A percentile compares a stretch with the other conserved stretches of the same genome.
Evolutionary conservation across 1,140 invertebrate species (phyloP).

Genomic region (Drosophila auraria): DNA sequence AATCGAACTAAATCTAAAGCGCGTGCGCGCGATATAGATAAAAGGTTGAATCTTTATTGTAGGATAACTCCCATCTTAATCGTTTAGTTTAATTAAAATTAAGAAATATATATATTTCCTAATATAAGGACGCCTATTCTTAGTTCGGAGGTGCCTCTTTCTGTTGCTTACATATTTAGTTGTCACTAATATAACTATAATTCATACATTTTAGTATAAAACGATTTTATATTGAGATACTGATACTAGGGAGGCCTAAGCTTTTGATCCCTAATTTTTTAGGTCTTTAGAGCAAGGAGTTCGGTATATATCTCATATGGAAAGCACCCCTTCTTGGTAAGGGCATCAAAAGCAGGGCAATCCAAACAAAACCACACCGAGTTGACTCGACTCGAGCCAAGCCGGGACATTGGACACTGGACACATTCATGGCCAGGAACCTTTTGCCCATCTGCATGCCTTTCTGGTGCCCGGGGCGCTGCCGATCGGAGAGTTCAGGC

Average conservation of each 20-base stretch:
- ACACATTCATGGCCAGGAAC: constrained; percentile 62
- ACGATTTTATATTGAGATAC: not conserved
- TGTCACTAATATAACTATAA: too few species aligned
- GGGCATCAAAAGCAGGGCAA: constrained; percentile 27
- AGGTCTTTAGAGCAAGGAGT: too few species aligned
- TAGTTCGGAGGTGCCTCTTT: too few species aligned
- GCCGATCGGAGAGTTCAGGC: constrained; percentile 57
- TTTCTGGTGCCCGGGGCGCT: constrained; percentile 72
- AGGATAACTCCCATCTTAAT: too few species aligned
- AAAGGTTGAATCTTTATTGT: too few species aligned
- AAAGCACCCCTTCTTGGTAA: constrained; percentile 1
- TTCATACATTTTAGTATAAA: not conserved
- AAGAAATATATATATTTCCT: too few species aligned
- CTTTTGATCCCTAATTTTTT: too few species aligned
- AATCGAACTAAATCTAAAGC: too few species aligned
- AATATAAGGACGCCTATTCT: too few species aligned
- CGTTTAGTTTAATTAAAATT: too few species aligned
- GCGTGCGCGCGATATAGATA: too few species aligned
- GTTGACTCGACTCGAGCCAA: constrained; percentile 53
- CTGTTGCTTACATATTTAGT: too few species aligned
- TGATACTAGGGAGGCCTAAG: not conserved
- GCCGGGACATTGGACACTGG: constrained; percentile 25
- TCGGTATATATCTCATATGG: not conserved
- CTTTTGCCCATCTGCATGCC: constrained; percentile 83
- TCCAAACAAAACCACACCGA: constrained; percentile 33